Evolutionary conservation across 2,888 invertebrate species (phyloP), one percentile per base, ranked within the genome.

Genomic region (Junonia oenone): DNA sequence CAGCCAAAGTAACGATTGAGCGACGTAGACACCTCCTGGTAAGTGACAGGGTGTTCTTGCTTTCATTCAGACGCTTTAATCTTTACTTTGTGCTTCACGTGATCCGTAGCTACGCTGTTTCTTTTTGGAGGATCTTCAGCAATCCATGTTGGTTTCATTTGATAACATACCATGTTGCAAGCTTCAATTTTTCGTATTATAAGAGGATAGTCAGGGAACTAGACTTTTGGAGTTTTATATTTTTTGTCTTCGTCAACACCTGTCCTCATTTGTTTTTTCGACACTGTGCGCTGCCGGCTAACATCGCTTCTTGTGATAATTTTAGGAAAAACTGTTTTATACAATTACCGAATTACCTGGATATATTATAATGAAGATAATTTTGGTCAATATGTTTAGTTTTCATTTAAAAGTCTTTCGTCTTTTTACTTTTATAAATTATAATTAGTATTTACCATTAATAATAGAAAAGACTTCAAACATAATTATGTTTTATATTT

Each of bases 31-130:
- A 87, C 89, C 83, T 87, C 78, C 83, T 80, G 90, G 90, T 91
- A 91, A 91, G 90, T 90, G 76, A 78, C 89, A 83, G 88, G 90
- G 90, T 90, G 90, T 83, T 86, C 82, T 83, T 84, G 86, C 82
- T 88, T 86, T 81, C 76, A 79, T 83, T 81, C 76, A 75, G 69
- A 80, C 81, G 89, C 89, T 89, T 88, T 78, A 81, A 88, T 89
- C 88, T 85, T 89, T 89, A 89, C 89, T 88, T 89, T 89, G 88
- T 84, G 89, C 89, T 87, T 87, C 71, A 74, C 75, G 76, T 77
- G 78, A 79, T 73, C 78, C 73, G 73, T 77, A 76, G 76, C 76
- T 77, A 72, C 48, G 53, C 47, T 59, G 40, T 61, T 31, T 56
- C 26, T 58, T 31, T 53, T 53, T 37, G 33, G 55, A 56, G 65